Evolutionary conservation across 2,888 invertebrate species (phyloP).

Genomic region (Amphipyra tragopoginis): DNA sequence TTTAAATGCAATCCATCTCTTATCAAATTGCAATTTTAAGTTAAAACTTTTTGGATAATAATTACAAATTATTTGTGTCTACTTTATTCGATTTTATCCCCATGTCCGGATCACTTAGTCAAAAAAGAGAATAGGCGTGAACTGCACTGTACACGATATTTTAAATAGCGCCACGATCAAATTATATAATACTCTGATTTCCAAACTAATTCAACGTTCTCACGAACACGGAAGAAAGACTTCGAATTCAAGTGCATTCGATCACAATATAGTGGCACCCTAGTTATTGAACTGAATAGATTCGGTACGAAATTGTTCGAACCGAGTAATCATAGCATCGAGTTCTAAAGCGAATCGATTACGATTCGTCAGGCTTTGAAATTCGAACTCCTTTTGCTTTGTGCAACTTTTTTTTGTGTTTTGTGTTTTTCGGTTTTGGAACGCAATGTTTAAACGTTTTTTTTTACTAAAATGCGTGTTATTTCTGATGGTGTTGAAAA

Average conservation of each 20-base stretch:
- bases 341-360: slow-evolving; percentile 73
- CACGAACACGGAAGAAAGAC: slow-evolving; percentile 69
- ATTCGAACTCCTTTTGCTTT: slow-evolving; percentile 69
- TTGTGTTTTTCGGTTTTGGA: slow-evolving; percentile 47
- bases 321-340: slow-evolving; percentile 62
- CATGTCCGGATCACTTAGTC: slow-evolving; percentile 6
- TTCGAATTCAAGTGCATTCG: slow-evolving; percentile 61
- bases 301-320: slow-evolving; percentile 60
- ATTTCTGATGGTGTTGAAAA: slow-evolving; percentile 13
- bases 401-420: slow-evolving; percentile 63
- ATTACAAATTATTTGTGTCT: neutral
- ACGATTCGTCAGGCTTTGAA: slow-evolving; percentile 78
- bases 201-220: slow-evolving; percentile 66
- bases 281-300: slow-evolving; percentile 64
- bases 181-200: slow-evolving; percentile 58
- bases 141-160: slow-evolving; percentile 33
- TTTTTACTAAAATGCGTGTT: slow-evolving; percentile 20
- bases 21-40: slow-evolving; percentile 1
- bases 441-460: slow-evolving; percentile 43
- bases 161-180: slow-evolving; percentile 35
- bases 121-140: slow-evolving; percentile 25
- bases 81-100: neutral
- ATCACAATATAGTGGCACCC: slow-evolving; percentile 70
- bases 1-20: neutral
- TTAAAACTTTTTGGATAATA: neutral